Evolutionary conservation across 2,888 invertebrate genomes (phyloP).

Genomic region (Entomobrya proxima): DNA sequence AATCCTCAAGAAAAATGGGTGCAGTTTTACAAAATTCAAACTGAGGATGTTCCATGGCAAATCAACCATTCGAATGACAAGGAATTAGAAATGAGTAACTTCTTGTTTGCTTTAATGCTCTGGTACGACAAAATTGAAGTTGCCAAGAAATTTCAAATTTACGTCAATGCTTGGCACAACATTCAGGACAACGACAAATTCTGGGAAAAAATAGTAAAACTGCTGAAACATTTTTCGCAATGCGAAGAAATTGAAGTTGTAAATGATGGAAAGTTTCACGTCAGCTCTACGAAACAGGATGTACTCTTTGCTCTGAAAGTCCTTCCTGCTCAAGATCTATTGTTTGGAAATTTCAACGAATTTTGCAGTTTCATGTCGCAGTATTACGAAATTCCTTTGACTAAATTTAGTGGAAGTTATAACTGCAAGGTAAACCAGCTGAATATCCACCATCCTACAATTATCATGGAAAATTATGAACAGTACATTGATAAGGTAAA

Average conservation of each 20-base stretch:
- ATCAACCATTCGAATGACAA: not conserved
- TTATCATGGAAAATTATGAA: no score
- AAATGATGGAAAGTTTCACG: slow-evolving; percentile 1
- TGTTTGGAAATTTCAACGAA: not conserved
- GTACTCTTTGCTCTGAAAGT: slow-evolving; percentile 41
- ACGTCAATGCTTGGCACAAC: not conserved
- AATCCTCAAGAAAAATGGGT: slow-evolving; percentile 33
- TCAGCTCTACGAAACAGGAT: slow-evolving; percentile 1
- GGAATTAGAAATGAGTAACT: slow-evolving; percentile 60
- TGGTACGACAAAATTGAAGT: slow-evolving; percentile 47
- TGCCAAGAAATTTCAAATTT: not conserved
- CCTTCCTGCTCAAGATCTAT: slow-evolving; percentile 61
- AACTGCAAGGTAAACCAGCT: not conserved
- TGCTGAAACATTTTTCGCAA: slow-evolving; percentile 28
- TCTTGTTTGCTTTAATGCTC: slow-evolving; percentile 59
- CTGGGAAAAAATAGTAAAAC: not conserved
- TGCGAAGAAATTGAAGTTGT: slow-evolving; percentile 12
- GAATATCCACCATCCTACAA: no score
- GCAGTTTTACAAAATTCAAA: slow-evolving; percentile 32
- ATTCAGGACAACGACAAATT: not conserved
- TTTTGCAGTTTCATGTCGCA: not conserved
- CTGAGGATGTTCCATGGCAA: slow-evolving; percentile 43
- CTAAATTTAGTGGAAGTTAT: slow-evolving; percentile 21
- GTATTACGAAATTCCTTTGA: slow-evolving; percentile 6
- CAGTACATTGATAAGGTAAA: no score